Evolutionary conservation across 2,888 invertebrate species (phyloP).

Genomic region (Argynnis bischoffii): DNA sequence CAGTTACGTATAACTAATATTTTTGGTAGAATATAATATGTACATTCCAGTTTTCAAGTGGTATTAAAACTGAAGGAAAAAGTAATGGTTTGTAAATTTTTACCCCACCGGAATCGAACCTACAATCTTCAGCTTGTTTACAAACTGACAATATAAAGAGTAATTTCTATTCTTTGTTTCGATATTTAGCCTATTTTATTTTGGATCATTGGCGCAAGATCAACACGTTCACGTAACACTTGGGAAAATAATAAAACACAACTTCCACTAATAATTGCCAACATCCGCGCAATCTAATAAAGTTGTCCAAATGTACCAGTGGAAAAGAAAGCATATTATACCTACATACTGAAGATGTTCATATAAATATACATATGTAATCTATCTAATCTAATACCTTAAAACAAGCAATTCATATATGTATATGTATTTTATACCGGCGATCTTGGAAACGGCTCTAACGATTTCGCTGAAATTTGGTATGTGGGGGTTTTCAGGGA

Average conservation of each 20-base stretch:
- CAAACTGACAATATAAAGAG: background rate
- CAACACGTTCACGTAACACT: slow-evolving; percentile 15
- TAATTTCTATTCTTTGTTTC: slow-evolving; percentile 5
- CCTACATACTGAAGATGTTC: background rate
- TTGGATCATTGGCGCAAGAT: slow-evolving; percentile 22
- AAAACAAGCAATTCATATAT: too few species aligned
- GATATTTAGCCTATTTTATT: slow-evolving; percentile 14
- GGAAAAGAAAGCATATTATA: background rate
- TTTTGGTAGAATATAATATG: too few species aligned
- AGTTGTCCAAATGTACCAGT: background rate
- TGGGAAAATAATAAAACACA: slow-evolving; percentile 15
- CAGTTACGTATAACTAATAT: too few species aligned
- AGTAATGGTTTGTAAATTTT: too few species aligned
- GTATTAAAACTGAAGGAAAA: too few species aligned
- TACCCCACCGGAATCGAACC: too few species aligned
- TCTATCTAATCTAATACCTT: background rate
- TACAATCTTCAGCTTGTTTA: background rate
- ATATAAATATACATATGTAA: background rate
- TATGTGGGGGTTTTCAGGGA: too few species aligned
- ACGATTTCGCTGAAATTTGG: too few species aligned
- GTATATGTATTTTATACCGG: too few species aligned
- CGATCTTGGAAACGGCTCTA: too few species aligned
- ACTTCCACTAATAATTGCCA: slow-evolving; percentile 21
- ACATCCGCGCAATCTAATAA: slow-evolving; percentile 5
- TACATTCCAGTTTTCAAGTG: too few species aligned